Evolutionary conservation across 2,888 invertebrate genomes (phyloP).

Genomic region (Aquatica leii): DNA sequence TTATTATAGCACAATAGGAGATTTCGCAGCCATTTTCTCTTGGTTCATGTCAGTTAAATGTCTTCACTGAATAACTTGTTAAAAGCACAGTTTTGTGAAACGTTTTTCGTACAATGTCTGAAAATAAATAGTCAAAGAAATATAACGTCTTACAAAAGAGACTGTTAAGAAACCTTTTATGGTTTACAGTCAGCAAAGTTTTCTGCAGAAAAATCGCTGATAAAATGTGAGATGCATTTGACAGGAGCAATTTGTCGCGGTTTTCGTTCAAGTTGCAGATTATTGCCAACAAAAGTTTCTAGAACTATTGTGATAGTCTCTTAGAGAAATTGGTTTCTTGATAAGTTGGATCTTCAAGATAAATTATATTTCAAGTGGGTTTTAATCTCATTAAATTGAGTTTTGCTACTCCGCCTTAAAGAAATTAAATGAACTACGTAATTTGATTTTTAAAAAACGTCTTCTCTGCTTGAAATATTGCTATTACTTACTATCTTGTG

Average conservation of each 20-base stretch:
- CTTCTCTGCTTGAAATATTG: constrained; percentile 1
- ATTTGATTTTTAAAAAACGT: constrained; percentile 27
- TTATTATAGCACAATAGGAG: constrained; percentile 9
- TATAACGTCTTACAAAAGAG: constrained; percentile 29
- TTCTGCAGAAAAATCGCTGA: constrained; percentile 38
- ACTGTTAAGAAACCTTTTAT: constrained; percentile 36
- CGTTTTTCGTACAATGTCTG: constrained; percentile 14
- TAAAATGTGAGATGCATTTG: constrained; percentile 42
- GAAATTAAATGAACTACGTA: constrained; percentile 29
- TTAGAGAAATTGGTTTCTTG: constrained; percentile 42
- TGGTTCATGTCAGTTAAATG: constrained; percentile 7
- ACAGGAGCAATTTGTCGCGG: constrained; percentile 40
- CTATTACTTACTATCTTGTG: constrained; percentile 15
- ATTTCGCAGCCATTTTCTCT: constrained; percentile 15
- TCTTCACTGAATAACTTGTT: constrained; percentile 20
- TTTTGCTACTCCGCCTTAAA: constrained; percentile 22
- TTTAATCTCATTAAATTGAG: constrained; percentile 33
- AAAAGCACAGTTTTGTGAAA: constrained; percentile 26
- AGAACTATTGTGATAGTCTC: constrained; percentile 41
- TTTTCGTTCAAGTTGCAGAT: constrained; percentile 42
- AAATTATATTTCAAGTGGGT: constrained; percentile 33
- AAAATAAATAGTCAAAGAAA: constrained; percentile 33
- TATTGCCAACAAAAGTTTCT: constrained; percentile 44
- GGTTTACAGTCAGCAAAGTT: constrained; percentile 38
- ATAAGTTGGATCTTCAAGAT: constrained; percentile 32